Percentiles rank a stretch among this genome's conserved stretches.
Conservation (phyloP, 2,113 vertebrate species). For the Nesospiza acunhae region DNA sequence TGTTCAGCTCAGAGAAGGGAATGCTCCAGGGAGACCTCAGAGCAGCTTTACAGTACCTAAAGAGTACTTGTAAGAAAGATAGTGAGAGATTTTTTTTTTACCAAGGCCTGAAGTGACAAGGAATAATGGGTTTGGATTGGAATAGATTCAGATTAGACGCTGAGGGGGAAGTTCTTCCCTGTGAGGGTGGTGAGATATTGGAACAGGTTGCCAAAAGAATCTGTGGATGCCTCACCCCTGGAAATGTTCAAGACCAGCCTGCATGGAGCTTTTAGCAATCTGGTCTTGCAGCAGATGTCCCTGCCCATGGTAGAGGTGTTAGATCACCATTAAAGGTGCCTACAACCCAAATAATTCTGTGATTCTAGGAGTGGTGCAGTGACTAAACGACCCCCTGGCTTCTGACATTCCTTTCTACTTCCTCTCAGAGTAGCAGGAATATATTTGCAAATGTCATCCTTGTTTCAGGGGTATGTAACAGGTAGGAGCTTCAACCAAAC, state of each 20-base stretch:
- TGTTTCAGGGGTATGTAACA: neutral
- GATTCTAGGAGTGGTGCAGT: neutral
- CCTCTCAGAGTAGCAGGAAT: neutral
- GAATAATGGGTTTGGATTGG: neutral
- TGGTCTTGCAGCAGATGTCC: neutral
- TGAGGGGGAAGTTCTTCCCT: neutral
- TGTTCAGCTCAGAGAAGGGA: neutral
- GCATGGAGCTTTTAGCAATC: neutral
- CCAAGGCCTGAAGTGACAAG: neutral
- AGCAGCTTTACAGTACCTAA: neutral
- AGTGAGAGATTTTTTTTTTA: neutral
- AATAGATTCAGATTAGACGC: neutral
- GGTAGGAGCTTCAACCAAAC: neutral
- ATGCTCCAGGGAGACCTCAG: neutral
- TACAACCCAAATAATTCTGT: neutral
- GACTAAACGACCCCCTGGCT: neutral
- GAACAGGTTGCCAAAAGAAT: neutral
- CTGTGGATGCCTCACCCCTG: neutral
- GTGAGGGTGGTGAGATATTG: neutral
- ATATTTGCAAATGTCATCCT: neutral
- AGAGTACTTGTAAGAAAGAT: neutral
- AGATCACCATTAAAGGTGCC: neutral
- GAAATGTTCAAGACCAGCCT: neutral
- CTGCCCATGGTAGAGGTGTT: neutral
- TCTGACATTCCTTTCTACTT: neutral